A percentile compares a stretch with the other conserved stretches of the same genome.
These are phyloP conservation scores for Taurulus bubalis DNA, from an alignment of 2,113 vertebrate genomes.

Conservation along the genomic window DNA sequence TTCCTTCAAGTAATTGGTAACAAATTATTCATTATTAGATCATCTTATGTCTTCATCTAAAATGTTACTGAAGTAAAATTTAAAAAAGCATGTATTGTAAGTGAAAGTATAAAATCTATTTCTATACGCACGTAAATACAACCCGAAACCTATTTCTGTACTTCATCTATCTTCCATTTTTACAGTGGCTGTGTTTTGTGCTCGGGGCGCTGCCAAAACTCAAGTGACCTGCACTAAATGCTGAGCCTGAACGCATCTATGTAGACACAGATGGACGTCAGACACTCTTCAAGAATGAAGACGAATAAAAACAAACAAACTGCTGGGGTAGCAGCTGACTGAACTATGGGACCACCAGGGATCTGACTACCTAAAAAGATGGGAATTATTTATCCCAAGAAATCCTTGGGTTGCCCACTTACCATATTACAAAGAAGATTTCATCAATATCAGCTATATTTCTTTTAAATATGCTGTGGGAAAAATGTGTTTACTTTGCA, in stretches of 20 bases:
- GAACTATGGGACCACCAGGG: neutral
- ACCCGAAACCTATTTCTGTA: too few species aligned
- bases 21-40: neutral
- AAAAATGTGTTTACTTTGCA: neutral
- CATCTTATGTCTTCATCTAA: too few species aligned
- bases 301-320: neutral
- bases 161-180: too few species aligned
- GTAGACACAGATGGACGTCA: too few species aligned
- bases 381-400: neutral
- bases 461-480: neutral
- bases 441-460: neutral
- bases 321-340: neutral
- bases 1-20: neutral
- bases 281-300: neutral
- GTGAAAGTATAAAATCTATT: neutral
- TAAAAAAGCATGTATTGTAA: neutral
- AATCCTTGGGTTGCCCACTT: too few species aligned
- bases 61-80: too few species aligned
- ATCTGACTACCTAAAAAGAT: neutral
- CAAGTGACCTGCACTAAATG: too few species aligned
- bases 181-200: too few species aligned
- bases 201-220: too few species aligned
- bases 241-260: too few species aligned
- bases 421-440: too few species aligned
- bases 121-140: too few species aligned